Evolutionary conservation across 2,797 vertebrate species (phyloP), one percentile per base, ranked within the genome.

Genomic region (Mus minutoides): DNA sequence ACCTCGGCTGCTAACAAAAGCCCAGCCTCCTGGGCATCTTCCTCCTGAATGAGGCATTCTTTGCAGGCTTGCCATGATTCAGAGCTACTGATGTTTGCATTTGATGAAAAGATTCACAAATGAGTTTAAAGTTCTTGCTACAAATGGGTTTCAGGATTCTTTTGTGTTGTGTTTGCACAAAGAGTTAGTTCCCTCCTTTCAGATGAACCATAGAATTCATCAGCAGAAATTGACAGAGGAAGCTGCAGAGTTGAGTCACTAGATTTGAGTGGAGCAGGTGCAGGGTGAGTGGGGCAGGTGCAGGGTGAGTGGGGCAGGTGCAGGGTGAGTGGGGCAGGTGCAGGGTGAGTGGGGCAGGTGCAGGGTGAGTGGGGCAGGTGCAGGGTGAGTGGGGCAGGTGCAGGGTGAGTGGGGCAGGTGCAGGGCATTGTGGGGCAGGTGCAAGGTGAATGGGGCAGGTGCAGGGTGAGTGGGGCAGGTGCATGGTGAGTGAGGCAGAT

Each of bases 21-120:
- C 64, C 26, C 8, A 29, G 31, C 83, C 19, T 52, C 31, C 4
- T 58, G 29, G 43, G 89, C 10, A 8, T 29, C 6, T 49, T 9
- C 16, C 64, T 54, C 11, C 17, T 0, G 2, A 37, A 11, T 21
- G 10, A 69, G 43, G 34, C 2, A 0, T n/a, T 40, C 52, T 88
- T 19, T 9, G 11, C n/a, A 49, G 6, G 19, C 46, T 79, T 16
- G n/a, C 69, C 69, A 1, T 11, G 0, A 24, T 56, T 43, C 77
- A 37, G 89, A 73, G 75, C n/a, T 82, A 69, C 31, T 43, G 10
- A 34, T 0, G 13, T n/a, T 40, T 34, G 46, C 14, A n/a, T 87
- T 67, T 19, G 31, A 88, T 94, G 43, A 73, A 69, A 91, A 80
- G 92, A 90, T 37, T 93, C 73, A 37, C n/a, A 76, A 54, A 52